Percentiles rank a stretch among this genome's conserved stretches.
phyloP scores from a whole-genome alignment of 2,888 invertebrate genomes.

The Leptopterna dolabrata region DNA sequence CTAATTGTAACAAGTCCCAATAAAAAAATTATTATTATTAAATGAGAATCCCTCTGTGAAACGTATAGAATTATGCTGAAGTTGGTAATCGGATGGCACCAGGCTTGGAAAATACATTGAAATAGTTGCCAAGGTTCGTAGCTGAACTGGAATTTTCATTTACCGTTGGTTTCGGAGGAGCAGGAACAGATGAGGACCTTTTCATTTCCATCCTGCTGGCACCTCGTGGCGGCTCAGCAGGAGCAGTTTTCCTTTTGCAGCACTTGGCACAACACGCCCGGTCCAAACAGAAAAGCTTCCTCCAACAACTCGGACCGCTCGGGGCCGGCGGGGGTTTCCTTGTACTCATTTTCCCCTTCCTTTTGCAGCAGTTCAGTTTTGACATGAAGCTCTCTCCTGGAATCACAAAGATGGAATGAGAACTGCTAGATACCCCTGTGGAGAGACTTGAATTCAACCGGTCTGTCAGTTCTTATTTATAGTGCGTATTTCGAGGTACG shows the following conservation, averaged over 20 bases:
- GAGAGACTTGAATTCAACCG: too few relatives aligned
- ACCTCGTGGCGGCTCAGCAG: background rate
- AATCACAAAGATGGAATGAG: background rate
- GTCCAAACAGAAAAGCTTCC: slow-evolving; percentile 53
- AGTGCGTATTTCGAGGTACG: too few relatives aligned
- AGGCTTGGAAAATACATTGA: too few relatives aligned
- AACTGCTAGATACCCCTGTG: too few relatives aligned
- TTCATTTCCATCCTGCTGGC: slow-evolving; percentile 43
- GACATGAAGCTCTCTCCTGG: slow-evolving; percentile 31
- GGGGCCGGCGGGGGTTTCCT: background rate
- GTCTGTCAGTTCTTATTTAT: too few relatives aligned
- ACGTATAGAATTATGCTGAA: too few relatives aligned
- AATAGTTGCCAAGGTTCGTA: too few relatives aligned
- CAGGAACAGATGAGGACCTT: slow-evolving; percentile 33
- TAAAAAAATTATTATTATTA: too few relatives aligned
- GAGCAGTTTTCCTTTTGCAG: background rate
- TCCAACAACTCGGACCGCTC: slow-evolving; percentile 19
- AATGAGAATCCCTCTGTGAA: too few relatives aligned
- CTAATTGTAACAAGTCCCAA: too few relatives aligned
- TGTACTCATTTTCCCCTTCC: slow-evolving; percentile 1
- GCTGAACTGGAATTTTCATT: too few relatives aligned
- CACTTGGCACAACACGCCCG: slow-evolving; percentile 51
- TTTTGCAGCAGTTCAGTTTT: slow-evolving; percentile 45
- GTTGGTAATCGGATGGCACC: too few relatives aligned
- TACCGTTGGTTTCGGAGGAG: slow-evolving; percentile 29